Percentiles rank a stretch among this genome's conserved stretches.
phyloP scores from a whole-genome alignment of 2,113 vertebrate species.

The Tympanuchus pallidicinctus region DNA sequence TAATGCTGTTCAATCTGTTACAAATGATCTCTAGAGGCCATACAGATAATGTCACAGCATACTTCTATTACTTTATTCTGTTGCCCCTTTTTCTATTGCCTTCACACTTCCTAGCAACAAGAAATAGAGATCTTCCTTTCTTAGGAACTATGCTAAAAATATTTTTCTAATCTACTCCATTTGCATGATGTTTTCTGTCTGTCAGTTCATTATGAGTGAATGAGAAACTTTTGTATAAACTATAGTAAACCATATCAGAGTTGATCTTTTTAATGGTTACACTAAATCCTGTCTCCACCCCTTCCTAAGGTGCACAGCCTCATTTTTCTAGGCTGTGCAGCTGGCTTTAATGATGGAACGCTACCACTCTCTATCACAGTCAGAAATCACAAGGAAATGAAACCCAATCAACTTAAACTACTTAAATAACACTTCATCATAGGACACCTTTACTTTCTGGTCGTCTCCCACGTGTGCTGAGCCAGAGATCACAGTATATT shows the following conservation, averaged over 20 bases:
- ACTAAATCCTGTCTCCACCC: background rate
- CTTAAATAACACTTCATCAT: background rate
- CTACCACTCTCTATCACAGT: background rate
- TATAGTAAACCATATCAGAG: constrained; percentile 13
- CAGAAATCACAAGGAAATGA: background rate
- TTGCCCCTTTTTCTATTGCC: background rate
- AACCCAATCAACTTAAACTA: background rate
- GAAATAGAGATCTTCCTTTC: background rate
- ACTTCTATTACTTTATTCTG: background rate
- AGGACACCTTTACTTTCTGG: background rate
- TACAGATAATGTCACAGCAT: background rate
- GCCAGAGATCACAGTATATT: background rate
- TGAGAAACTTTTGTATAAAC: constrained; percentile 21
- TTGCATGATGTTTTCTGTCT: background rate
- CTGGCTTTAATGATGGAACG: background rate
- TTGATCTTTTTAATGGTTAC: background rate
- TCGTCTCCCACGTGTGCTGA: background rate
- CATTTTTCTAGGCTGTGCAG: background rate
- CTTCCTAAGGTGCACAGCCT: background rate
- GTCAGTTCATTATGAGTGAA: background rate
- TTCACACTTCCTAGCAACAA: background rate
- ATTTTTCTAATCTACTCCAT: background rate
- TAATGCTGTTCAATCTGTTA: background rate
- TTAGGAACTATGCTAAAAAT: background rate
- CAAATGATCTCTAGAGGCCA: background rate